A percentile compares a stretch with the other conserved stretches of the same genome.
phyloP scores from a whole-genome alignment of 2,797 vertebrate genomes.

The Hoplostethus mediterraneus region DNA sequence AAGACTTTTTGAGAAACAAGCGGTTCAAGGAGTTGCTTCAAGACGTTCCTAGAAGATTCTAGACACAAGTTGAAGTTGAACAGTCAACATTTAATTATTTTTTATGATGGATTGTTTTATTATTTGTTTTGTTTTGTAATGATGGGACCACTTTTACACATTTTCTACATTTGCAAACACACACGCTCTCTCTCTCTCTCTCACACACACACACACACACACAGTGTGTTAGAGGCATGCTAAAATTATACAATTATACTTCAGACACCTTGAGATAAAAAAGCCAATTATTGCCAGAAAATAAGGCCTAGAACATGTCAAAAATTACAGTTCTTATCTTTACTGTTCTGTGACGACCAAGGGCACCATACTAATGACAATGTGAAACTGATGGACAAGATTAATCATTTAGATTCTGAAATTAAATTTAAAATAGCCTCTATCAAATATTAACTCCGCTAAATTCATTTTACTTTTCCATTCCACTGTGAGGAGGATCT shows the following conservation, averaged over 20 bases:
- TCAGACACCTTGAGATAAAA: constrained; percentile 34
- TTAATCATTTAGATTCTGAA: constrained; percentile 53
- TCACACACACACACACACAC: not conserved
- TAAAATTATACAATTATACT: constrained; percentile 16
- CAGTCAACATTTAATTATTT: not conserved
- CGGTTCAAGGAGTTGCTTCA: too few species aligned
- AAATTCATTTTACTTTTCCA: constrained; percentile 34
- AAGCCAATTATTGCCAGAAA: constrained; percentile 12
- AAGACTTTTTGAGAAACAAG: not conserved
- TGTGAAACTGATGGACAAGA: constrained; percentile 25
- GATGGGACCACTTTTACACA: constrained; percentile 16
- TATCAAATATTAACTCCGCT: constrained; percentile 56
- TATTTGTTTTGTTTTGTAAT: not conserved
- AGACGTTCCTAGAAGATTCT: not conserved
- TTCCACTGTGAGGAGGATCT: constrained; percentile 1
- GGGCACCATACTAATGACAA: constrained; percentile 33
- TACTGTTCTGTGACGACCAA: constrained; percentile 5
- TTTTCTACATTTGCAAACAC: not conserved
- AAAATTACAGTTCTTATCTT: constrained; percentile 22
- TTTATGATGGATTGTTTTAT: not conserved
- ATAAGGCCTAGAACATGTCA: constrained; percentile 11
- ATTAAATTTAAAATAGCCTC: constrained; percentile 48
- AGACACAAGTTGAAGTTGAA: not conserved
- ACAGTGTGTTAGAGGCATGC: constrained; percentile 10
- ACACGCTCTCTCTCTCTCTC: too few species aligned